Evolutionary conservation across 2,113 vertebrate genomes (phyloP), one percentile per base, ranked within the genome.

Genomic region (Gymnarchus niloticus): DNA sequence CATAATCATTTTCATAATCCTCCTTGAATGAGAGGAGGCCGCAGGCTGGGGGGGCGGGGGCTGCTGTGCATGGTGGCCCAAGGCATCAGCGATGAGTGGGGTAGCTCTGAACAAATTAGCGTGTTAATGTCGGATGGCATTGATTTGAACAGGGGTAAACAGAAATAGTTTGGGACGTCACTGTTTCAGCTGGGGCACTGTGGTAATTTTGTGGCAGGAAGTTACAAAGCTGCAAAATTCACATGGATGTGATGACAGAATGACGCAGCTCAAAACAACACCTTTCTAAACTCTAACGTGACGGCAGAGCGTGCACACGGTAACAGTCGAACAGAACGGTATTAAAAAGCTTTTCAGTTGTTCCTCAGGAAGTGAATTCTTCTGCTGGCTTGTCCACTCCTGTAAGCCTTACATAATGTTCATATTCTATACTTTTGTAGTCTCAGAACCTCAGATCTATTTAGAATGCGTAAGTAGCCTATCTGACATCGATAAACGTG

Each of bases 1-100:
- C 91, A 93, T 93, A 91, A 94, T 90, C 80, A 87, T 86, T 65
- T 84, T 3, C 89, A 93, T 93, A 93, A 92, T 90, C 92, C 86
- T 87, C 51, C 57, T 92, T 92, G 90, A 93, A 91, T 86, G 87
- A 84, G 88, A 12, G 52, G 52, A 48, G 65, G 3, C 4, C 4
- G 61, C 19, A 46, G 8, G 37, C 21, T 1, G 1, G 21, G 44
- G 1, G 44, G 44, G 5, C 17, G 12, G 54, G 80, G 3, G 12
- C n/a, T n/a, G 91, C 91, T 90, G 89, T 86, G 56, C 49, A 1
- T 33, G 12, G 19, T 14, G 80, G 57, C 8, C 5, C 57, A 87
- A 88, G 91, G 65, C 82, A 88, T 87, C 81, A 87, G 83, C 86
- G 37, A 87, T 87, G 88, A 90, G 87, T 86, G 88, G 88, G 85